A percentile compares a stretch with the other conserved stretches of the same genome.
phyloP scores from a whole-genome alignment of 1,140 invertebrate genomes.

The Myzus persicae region DNA sequence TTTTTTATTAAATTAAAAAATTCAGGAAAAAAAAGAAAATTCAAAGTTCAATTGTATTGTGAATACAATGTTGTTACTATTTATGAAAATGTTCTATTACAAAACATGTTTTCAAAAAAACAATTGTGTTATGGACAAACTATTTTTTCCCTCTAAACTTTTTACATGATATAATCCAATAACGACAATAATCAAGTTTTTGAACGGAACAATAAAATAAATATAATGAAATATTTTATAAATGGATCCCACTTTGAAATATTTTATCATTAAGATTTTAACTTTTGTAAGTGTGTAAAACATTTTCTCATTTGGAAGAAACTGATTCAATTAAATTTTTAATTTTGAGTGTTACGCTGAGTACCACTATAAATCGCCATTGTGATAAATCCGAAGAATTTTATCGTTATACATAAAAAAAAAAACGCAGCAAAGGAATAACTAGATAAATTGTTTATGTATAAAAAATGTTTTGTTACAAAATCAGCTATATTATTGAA shows the following conservation, averaged over 20 bases:
- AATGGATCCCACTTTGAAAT: background rate
- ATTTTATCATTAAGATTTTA: background rate
- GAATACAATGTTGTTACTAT: background rate
- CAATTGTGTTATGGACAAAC: background rate
- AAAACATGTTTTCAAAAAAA: background rate
- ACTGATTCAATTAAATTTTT: background rate
- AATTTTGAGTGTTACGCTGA: background rate
- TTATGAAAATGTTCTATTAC: background rate
- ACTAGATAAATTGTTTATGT: background rate
- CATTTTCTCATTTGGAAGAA: background rate
- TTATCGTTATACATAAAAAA: background rate
- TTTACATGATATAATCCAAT: background rate
- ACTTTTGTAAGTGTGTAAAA: no score
- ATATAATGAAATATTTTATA: background rate
- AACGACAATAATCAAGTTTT: background rate
- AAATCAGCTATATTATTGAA: background rate
- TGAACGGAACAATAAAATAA: background rate
- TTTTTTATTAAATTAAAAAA: background rate
- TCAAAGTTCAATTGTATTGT: background rate
- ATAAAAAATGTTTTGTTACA: background rate
- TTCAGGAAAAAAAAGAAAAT: background rate
- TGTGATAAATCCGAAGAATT: background rate
- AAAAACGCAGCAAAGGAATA: background rate
- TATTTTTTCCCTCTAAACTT: background rate
- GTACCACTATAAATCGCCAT: background rate